phyloP scores from a whole-genome alignment of 2,888 invertebrate species.

The Cylloceria caligata region DNA sequence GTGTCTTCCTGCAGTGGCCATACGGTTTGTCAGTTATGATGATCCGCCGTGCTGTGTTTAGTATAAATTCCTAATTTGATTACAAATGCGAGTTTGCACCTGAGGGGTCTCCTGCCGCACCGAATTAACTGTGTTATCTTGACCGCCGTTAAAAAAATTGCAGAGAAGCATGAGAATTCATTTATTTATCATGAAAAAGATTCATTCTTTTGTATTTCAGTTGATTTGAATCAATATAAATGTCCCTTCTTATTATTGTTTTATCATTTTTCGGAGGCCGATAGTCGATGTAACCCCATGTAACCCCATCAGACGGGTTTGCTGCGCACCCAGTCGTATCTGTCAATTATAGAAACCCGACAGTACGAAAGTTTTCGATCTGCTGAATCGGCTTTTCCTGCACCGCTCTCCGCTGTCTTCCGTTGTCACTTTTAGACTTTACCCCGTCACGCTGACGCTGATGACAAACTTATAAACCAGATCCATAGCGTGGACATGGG shows the following conservation, averaged over 20 bases:
- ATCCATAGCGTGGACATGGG: background rate
- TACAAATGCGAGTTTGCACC: conserved; percentile 78
- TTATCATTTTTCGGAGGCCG: background rate
- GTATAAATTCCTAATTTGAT: conserved; percentile 83
- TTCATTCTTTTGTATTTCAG: background rate
- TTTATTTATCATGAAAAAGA: background rate
- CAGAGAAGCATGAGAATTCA: background rate
- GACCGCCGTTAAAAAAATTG: background rate
- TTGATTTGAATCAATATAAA: background rate
- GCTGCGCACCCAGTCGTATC: too few relatives aligned
- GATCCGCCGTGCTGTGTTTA: conserved; percentile 79
- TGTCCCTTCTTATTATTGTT: background rate
- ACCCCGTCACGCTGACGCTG: conserved; percentile 33
- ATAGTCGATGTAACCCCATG: background rate
- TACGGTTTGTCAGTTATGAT: conserved; percentile 64
- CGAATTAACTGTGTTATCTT: conserved; percentile 56
- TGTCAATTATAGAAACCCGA: conserved; percentile 69
- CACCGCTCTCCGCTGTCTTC: conserved; percentile 60
- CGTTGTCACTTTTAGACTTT: conserved; percentile 65
- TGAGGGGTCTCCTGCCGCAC: conserved; percentile 76
- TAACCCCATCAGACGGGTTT: too few relatives aligned
- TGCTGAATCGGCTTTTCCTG: conserved; percentile 80
- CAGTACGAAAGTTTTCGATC: conserved; percentile 68
- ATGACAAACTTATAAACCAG: conserved; percentile 59
- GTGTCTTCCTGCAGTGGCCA: conserved; percentile 32